Base-by-base conservation (phyloP, 2,888 invertebrate species). In the Cantharis nigra region DNA sequence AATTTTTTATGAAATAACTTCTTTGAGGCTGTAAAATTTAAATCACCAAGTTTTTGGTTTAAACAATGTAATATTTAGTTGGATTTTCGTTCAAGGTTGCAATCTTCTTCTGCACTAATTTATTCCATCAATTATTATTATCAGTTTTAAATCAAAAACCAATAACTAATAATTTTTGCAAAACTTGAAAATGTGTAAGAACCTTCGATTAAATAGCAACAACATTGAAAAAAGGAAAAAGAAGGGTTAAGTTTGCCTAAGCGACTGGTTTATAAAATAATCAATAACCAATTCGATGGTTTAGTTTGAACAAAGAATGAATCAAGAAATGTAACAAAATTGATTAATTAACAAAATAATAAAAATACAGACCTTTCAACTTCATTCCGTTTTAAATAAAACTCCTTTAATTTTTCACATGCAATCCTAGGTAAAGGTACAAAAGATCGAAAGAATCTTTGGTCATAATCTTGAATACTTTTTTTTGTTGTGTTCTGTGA, bases 331-430 rank as follows among this genome's bases (percentile, higher is more conserved):
- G 7, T 18, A 65, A 49, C n/a, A 49, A 49, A 49, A 49, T n/a
- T 49, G 2, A n/a, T 49, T 33, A 33, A 33, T 4, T 49, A 49
- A 49, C 49, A 49, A 49, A 49, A 49, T 49, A 49, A 49, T 49
- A 49, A 49, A 63, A 28, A 65, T 69, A 80, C 78, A 71, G 63
- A 83, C 83, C 82, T 82, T 70, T 79, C 70, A 20, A 83, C 74
- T 71, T 85, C 83, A 49, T 83, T 81, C 73, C 83, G 83, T 72
- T 80, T 82, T 67, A 83, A 75, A 82, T 85, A 87, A 74, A 82
- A 77, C n/a, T 83, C 82, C 72, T 84, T 85, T 76, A 87, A 76
- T 77, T 84, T 82, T 70, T 85, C 84, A 77, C 84, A 83, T 26
- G 83, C 81, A 64, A 85, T 80, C 78, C 81, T 82, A 26, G 85